Evolutionary conservation across 2,888 invertebrate species (phyloP).

Genomic region (Argynnis bischoffii): DNA sequence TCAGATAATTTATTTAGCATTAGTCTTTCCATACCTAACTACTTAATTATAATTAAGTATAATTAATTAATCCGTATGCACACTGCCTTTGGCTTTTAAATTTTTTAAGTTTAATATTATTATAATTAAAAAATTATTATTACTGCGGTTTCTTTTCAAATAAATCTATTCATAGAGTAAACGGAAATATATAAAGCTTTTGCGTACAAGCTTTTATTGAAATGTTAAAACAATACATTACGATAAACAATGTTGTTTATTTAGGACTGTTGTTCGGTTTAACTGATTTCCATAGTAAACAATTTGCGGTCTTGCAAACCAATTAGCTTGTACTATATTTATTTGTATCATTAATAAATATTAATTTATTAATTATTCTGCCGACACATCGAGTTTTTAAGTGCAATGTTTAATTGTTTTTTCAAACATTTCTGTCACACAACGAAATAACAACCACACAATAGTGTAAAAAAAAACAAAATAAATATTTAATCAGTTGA

Average conservation of each 20-base stretch:
- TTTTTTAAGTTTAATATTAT: too few species aligned
- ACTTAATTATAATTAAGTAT: too few species aligned
- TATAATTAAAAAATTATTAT: too few species aligned
- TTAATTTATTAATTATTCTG: constrained; percentile 20
- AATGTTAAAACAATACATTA: constrained; percentile 32
- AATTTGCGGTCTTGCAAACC: constrained; percentile 36
- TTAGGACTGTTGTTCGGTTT: constrained; percentile 33
- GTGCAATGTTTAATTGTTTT: not conserved
- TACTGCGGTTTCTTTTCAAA: too few species aligned
- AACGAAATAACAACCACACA: not conserved
- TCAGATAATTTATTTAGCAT: too few species aligned
- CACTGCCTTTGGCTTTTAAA: too few species aligned
- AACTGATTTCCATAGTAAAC: constrained; percentile 40
- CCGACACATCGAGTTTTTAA: not conserved
- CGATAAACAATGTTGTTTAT: constrained; percentile 30
- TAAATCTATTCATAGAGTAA: not conserved
- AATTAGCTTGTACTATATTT: constrained; percentile 33
- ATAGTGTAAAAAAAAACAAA: not conserved
- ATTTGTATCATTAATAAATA: constrained; percentile 24
- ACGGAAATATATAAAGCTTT: constrained; percentile 9
- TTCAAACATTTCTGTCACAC: not conserved
- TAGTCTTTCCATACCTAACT: too few species aligned
- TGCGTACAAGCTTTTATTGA: constrained; percentile 20
- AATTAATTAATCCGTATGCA: too few species aligned
- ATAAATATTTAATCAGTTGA: constrained; percentile 1